Base-by-base conservation (phyloP, 2,888 invertebrate genomes). In the Lacanobia wlatinum region DNA sequence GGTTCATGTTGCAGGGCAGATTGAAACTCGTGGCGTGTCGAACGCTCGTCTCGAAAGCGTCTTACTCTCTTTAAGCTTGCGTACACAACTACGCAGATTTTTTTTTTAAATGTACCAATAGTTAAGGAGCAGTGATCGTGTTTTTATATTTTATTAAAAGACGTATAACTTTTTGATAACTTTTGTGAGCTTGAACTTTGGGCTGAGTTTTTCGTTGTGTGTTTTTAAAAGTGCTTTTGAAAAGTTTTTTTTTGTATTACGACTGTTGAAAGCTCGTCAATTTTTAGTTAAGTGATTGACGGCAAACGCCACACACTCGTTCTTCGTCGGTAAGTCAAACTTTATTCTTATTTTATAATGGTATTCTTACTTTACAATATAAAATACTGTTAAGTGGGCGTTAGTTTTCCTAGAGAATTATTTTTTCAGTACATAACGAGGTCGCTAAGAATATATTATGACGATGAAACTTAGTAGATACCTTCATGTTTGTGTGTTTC, bases 11-110 rank as follows among this genome's bases (percentile, higher is more conserved):
- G 48, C 56, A 76, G 79, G 78, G 78, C 87, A 88, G 87, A 87
- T 68, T 77, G 65, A 56, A 63, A 76, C 78, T 74, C 75, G 80
- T 74, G 80, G 86, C 88, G 88, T 63, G 83, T 72, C 78, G 84
- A 74, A 78, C 87, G 88, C 87, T 77, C 88, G 88, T 81, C 86
- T 87, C 80, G 12, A 48, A 40, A 61, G 67, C 53, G 70, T 76
- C 76, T 80, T 73, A 55, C 52, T 55, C 53, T n/a, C 38, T 58
- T 48, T 56, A 58, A 58, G 55, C 70, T 70, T 28, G 66, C 77
- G 68, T 46, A 48, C 40, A 76, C 40, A 73, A 64, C 59, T n/a
- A 67, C 60, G 66, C 38, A 52, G 14, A 43, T 28, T 62, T 55
- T 9, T 6, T 48, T 56, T 40, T 50, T 21, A 12, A 59, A 28